Conservation (phyloP, 2,797 vertebrate species). For the Gymnopithys bicolor region DNA sequence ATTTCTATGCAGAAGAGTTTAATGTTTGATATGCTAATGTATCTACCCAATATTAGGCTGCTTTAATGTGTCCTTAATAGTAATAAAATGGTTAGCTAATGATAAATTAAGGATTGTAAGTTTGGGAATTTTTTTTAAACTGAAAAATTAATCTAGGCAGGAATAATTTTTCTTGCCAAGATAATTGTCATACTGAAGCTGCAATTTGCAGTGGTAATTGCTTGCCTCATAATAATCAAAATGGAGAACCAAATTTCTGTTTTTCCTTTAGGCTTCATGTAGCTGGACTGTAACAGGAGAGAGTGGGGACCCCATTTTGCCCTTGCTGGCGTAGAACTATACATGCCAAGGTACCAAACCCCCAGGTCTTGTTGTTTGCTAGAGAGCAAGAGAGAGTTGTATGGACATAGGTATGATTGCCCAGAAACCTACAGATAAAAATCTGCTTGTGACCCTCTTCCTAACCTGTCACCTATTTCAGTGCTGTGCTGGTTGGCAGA, state of each 20-base stretch:
- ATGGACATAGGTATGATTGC: background rate
- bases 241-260: background rate
- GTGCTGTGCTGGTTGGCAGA: background rate
- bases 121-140: background rate
- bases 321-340: background rate
- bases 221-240: background rate
- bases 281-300: background rate
- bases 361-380: background rate
- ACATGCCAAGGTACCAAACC: background rate
- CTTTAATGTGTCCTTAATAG: constrained; percentile 41
- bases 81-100: constrained; percentile 30
- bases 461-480: background rate
- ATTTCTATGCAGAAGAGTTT: background rate
- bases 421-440: background rate
- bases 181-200: background rate
- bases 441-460: background rate
- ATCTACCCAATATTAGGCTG: background rate
- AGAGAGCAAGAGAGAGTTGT: background rate
- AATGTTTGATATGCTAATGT: constrained; percentile 27
- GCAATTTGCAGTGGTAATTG: constrained; percentile 12
- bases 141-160: background rate
- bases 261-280: background rate
- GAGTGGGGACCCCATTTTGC: background rate
- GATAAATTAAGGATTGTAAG: constrained; percentile 13
- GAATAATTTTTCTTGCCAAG: constrained; percentile 17